Evolutionary conservation across 2,113 vertebrate species (phyloP), one percentile per base, ranked within the genome.

Genomic region (Panthera leo): DNA sequence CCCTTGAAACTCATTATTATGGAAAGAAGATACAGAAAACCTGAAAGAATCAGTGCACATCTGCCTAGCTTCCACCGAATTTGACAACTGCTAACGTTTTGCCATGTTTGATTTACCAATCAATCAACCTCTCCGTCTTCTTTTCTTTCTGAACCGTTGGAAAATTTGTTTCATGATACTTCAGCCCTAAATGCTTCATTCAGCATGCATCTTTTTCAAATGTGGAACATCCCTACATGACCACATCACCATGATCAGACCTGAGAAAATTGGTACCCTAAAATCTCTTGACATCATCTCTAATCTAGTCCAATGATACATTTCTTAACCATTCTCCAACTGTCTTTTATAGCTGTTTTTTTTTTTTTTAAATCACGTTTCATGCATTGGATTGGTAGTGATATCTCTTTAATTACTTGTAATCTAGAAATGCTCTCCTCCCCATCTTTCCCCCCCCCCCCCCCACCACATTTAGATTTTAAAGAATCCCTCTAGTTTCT

Each of bases 21-120:
- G 92, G 96, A 97, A 95, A 96, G 84, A 73, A 53, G 39, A 90
- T 31, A 12, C 67, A 83, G 91, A 85, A 97, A 94, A 51, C 71
- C 89, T 73, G 18, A 88, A 94, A 85, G 71, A 79, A 16, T 83
- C 39, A 61, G 67, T 21, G 12, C 39, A 82, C 95, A 95, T 63
- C 58, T 91, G 82, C 91, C 34, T 79, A 42, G 29, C 53, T 68
- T 94, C 86, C n/a, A 89, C 53, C 67, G 55, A 85, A 92, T 82
- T 80, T 75, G 86, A 73, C 29, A 36, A 67, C 75, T 89, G 83
- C 94, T 96, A 83, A 95, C 42, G 45, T 91, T 93, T 71, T 93
- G 65, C 96, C 48, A 13, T 80, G n/a, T 63, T 83, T 82, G n/a
- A 75, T 82, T 94, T n/a, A 48, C 42, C 29, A 5, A 96, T 88